Evolutionary conservation across 2,797 vertebrate species (phyloP).

Genomic region (Champsocephalus gunnari): DNA sequence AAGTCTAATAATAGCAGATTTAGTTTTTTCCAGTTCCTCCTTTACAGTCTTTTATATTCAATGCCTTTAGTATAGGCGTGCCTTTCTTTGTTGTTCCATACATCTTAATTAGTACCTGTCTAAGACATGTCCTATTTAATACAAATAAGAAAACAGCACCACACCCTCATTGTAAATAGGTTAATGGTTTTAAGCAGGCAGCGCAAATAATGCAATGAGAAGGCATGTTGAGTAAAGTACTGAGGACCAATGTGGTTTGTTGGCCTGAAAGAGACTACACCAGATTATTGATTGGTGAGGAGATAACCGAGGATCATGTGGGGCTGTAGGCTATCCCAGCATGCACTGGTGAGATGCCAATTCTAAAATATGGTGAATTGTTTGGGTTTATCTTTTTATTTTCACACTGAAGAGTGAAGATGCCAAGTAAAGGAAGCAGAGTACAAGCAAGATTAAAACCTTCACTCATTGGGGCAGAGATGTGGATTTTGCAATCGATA

Average conservation of each 20-base stretch:
- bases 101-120: slow-evolving; percentile 32
- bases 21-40: neutral
- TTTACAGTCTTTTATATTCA: slow-evolving; percentile 2
- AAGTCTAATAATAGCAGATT: neutral
- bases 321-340: neutral
- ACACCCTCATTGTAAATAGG: slow-evolving; percentile 52
- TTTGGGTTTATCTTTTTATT: neutral
- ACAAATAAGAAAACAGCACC: slow-evolving; percentile 22
- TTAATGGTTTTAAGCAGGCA: slow-evolving; percentile 25
- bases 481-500: neutral
- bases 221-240: neutral
- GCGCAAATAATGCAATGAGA: neutral
- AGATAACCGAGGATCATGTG: neutral
- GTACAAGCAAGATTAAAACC: neutral
- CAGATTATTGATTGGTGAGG: slow-evolving; percentile 11
- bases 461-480: neutral
- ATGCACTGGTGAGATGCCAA: slow-evolving; percentile 2
- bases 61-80: slow-evolving; percentile 47
- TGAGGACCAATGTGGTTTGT: neutral
- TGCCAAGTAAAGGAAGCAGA: neutral
- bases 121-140: slow-evolving; percentile 30
- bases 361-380: neutral
- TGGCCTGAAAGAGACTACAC: neutral
- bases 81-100: slow-evolving; percentile 16
- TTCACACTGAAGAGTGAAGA: neutral